Conservation (phyloP, 2,888 invertebrate species). For the Phalera bucephala region DNA sequence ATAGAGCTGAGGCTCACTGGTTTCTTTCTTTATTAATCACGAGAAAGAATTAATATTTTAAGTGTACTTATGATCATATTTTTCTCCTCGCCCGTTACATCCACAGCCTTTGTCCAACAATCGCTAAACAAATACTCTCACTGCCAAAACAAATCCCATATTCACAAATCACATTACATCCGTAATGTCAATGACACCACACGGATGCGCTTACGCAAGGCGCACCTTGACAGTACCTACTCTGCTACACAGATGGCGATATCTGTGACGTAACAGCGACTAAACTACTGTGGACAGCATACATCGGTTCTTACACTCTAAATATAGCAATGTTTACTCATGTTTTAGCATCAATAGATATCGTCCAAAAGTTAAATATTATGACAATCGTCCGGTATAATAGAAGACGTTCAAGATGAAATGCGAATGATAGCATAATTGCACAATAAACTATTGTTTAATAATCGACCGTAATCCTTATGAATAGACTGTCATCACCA, state of each 20-base stretch:
- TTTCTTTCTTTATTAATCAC: too few relatives aligned
- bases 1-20: too few relatives aligned
- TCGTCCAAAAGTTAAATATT: slow-evolving; percentile 17
- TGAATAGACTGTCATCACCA: slow-evolving; percentile 65
- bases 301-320: slow-evolving; percentile 24
- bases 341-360: slow-evolving; percentile 28
- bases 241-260: slow-evolving; percentile 52
- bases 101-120: too few relatives aligned
- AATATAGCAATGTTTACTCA: background rate
- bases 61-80: too few relatives aligned
- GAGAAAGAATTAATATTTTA: too few relatives aligned
- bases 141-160: slow-evolving; percentile 51
- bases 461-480: slow-evolving; percentile 53
- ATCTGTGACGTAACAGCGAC: slow-evolving; percentile 46
- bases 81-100: too few relatives aligned
- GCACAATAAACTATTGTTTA: slow-evolving; percentile 74
- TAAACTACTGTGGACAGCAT: slow-evolving; percentile 28
- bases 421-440: slow-evolving; percentile 71
- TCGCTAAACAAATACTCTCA: slow-evolving; percentile 42
- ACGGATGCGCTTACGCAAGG: slow-evolving; percentile 70
- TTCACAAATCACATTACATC: slow-evolving; percentile 51
- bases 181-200: slow-evolving; percentile 77
- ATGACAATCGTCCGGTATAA: slow-evolving; percentile 32
- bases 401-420: slow-evolving; percentile 62
- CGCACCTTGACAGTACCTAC: slow-evolving; percentile 66